These are phyloP conservation scores for Proales similis DNA, from an alignment of 1,140 invertebrate species.

Conservation along the genomic window DNA sequence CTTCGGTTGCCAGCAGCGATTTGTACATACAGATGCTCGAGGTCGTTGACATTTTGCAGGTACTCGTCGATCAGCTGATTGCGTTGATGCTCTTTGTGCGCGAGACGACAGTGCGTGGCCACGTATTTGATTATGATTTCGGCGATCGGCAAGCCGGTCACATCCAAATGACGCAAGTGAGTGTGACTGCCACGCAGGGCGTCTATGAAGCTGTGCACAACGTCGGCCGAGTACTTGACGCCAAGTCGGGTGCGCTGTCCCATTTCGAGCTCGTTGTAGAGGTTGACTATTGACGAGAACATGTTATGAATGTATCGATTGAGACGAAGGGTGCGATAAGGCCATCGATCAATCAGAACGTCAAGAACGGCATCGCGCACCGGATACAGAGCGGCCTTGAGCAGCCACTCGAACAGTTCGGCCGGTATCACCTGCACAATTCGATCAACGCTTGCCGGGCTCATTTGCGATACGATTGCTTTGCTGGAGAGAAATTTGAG, in stretches of 20 bases:
- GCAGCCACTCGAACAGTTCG: constrained; percentile 7
- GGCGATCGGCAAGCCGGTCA: constrained; percentile 23
- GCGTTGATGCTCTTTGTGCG: constrained; percentile 37
- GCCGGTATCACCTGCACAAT: constrained; percentile 20
- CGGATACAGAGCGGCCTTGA: constrained; percentile 31
- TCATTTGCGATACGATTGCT: constrained; percentile 19
- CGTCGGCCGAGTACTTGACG: constrained; percentile 35
- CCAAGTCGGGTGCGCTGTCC: constrained; percentile 22
- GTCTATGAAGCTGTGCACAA: constrained; percentile 36
- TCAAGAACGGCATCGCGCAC: constrained; percentile 15
- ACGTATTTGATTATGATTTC: constrained; percentile 38
- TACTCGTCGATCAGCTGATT: constrained; percentile 34
- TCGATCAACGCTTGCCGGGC: constrained; percentile 3
- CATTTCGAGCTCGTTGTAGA: constrained; percentile 33
- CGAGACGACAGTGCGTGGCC: constrained; percentile 36
- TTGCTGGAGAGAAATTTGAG: constrained; percentile 8
- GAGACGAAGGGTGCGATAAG: constrained; percentile 13
- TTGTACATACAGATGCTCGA: constrained; percentile 32
- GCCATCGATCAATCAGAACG: constrained; percentile 30
- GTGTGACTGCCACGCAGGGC: constrained; percentile 10
- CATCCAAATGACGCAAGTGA: constrained; percentile 25
- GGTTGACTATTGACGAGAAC: constrained; percentile 26
- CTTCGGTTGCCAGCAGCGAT: not conserved
- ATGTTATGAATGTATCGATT: constrained; percentile 18
- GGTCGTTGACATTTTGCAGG: constrained; percentile 36